phyloP scores from a whole-genome alignment of 2,113 vertebrate genomes.

The Elanus axillaris region DNA sequence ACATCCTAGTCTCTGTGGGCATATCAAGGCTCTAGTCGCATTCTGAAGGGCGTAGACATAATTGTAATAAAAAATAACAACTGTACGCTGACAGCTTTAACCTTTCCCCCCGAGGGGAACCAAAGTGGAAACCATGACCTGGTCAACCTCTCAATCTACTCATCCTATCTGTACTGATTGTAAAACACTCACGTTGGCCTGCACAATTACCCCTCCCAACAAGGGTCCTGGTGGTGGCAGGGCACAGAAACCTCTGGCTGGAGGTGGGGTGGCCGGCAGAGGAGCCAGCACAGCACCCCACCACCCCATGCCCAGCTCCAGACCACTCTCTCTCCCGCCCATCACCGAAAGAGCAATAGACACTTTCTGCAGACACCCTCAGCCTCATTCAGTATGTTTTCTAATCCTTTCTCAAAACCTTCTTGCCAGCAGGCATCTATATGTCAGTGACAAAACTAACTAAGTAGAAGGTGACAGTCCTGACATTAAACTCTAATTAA shows the following conservation, averaged over 20 bases:
- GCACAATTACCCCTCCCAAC: neutral
- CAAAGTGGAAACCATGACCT: neutral
- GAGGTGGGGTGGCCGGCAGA: neutral
- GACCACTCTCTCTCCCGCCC: neutral
- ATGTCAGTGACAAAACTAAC: neutral
- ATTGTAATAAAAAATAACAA: constrained; percentile 28
- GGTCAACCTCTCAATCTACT: neutral
- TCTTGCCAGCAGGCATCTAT: neutral
- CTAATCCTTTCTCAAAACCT: neutral
- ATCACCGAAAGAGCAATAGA: neutral
- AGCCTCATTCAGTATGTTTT: neutral
- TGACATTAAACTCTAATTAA: neutral
- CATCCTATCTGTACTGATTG: neutral
- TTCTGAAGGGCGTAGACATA: neutral
- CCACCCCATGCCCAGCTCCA: neutral
- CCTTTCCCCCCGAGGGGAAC: neutral
- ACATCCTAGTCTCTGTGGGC: constrained; percentile 1
- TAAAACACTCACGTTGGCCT: accelerated
- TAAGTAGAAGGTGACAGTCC: neutral
- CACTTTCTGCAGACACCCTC: neutral
- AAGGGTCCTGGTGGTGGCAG: neutral
- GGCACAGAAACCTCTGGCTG: neutral
- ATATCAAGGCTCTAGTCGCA: neutral
- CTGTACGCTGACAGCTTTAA: neutral
- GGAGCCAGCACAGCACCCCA: neutral